Conservation (phyloP, 2,113 vertebrate genomes). For the Hassar affinis region DNA sequence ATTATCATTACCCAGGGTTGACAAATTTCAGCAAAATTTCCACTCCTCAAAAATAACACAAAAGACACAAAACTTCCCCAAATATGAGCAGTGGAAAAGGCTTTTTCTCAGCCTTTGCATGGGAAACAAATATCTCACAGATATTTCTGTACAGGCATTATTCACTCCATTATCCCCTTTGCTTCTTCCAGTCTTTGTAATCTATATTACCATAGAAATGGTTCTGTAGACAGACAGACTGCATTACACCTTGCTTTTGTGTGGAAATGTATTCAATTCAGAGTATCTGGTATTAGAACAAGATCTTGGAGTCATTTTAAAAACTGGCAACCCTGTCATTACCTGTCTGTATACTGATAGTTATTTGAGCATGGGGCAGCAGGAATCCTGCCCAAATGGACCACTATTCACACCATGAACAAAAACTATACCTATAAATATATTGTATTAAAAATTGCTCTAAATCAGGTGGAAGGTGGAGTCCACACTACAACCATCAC, state of each 20-base stretch:
- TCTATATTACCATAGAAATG: not conserved
- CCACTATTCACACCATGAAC: not conserved
- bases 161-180: not conserved
- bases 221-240: not conserved
- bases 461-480: no score
- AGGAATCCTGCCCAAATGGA: not conserved
- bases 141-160: not conserved
- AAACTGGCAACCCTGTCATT: not conserved
- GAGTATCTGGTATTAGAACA: not conserved
- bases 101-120: no score
- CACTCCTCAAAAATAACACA: not conserved
- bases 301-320: not conserved
- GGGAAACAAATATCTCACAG: not conserved
- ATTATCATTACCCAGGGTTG: not conserved
- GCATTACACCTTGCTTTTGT: not conserved
- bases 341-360: not conserved
- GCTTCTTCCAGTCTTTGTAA: not conserved
- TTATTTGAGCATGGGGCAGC: not conserved
- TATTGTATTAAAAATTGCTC: no score
- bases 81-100: not conserved
- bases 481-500: no score
- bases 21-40: not conserved
- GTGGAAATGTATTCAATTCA: not conserved
- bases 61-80: not conserved
- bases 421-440: no score